Evolutionary conservation across 2,797 vertebrate genomes (phyloP).

Genomic region (Eospalax fontanierii): DNA sequence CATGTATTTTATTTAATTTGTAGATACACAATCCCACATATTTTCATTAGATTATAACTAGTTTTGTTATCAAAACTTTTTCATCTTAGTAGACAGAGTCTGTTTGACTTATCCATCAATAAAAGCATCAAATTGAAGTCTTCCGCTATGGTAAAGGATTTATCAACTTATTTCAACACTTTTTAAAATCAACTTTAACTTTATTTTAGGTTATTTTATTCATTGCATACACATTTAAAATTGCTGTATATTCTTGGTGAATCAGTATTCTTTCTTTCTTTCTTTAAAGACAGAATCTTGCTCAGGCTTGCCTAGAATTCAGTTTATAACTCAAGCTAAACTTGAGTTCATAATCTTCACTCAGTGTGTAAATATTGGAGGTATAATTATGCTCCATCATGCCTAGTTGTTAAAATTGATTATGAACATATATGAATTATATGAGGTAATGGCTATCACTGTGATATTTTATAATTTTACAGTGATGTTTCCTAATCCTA

Average conservation of each 20-base stretch:
- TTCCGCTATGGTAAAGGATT: background rate
- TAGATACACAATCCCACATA: constrained; percentile 11
- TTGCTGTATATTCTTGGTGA: background rate
- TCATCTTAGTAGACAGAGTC: background rate
- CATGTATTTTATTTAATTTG: background rate
- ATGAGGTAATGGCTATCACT: background rate
- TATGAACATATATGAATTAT: background rate
- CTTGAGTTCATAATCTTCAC: background rate
- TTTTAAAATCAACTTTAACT: constrained; percentile 11
- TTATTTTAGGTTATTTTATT: constrained; percentile 27
- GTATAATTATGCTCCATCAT: background rate
- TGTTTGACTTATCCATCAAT: background rate
- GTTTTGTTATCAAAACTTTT: constrained; percentile 24
- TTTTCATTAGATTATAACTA: background rate
- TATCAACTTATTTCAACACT: background rate
- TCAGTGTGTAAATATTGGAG: background rate
- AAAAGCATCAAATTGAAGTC: constrained; percentile 12
- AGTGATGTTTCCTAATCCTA: background rate
- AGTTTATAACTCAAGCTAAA: background rate
- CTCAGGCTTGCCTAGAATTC: background rate
- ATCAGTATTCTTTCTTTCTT: background rate
- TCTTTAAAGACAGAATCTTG: background rate
- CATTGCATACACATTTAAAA: background rate
- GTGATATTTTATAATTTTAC: background rate
- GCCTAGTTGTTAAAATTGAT: background rate